These are phyloP conservation scores for Meloidogyne floridensis DNA, from an alignment of 1,140 invertebrate genomes.

Conservation along the genomic window DNA sequence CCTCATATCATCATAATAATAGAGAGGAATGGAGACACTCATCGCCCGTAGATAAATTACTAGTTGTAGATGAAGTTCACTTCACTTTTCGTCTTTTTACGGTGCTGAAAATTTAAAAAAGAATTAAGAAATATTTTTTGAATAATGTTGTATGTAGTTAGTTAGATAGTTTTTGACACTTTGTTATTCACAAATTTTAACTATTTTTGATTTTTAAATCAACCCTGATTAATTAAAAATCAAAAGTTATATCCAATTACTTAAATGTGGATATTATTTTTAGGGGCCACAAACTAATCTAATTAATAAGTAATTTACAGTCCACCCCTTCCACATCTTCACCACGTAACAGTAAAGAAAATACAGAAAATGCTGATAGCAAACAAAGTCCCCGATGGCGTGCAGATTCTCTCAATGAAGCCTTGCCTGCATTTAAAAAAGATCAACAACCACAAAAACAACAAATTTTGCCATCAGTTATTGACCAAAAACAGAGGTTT, in stretches of 20 bases:
- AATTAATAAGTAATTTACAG: too few species aligned
- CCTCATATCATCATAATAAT: conserved; percentile 8
- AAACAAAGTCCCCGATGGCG: conserved; percentile 32
- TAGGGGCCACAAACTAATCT: too few species aligned
- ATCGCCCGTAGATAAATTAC: conserved; percentile 22
- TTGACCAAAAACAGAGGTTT: too few species aligned
- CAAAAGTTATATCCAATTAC: too few species aligned
- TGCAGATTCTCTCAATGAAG: conserved; percentile 28
- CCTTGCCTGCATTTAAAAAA: conserved; percentile 14
- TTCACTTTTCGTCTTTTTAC: conserved; percentile 25
- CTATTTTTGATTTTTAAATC: too few species aligned
- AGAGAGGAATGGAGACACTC: conserved; percentile 12
- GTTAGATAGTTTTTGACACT: too few species aligned
- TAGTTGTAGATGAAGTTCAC: conserved; percentile 28
- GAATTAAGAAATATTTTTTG: neutral
- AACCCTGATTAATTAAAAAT: too few species aligned
- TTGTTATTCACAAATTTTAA: too few species aligned
- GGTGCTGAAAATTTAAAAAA: conserved; percentile 5
- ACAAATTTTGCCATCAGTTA: neutral
- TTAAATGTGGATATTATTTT: too few species aligned
- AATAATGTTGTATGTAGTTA: neutral
- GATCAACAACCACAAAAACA: neutral
- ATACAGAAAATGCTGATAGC: conserved; percentile 8
- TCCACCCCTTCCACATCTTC: conserved; percentile 8
- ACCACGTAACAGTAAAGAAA: neutral